phyloP scores from a whole-genome alignment of 2,113 vertebrate genomes.

The Arothron firmamentum region DNA sequence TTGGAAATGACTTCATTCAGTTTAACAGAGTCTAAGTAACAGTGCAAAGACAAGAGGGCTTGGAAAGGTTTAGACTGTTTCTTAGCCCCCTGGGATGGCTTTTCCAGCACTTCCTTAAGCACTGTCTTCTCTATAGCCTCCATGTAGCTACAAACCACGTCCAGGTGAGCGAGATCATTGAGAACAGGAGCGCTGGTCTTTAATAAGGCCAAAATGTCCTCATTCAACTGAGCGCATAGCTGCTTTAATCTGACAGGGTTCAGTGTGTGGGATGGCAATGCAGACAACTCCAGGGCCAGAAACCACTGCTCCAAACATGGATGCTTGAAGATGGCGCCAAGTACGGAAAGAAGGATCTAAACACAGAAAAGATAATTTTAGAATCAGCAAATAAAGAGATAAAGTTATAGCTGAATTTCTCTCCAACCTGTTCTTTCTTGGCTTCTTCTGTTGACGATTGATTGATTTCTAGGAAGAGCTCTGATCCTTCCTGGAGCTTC shows the following conservation, averaged over 20 bases:
- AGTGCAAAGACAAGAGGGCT: slow-evolving; percentile 78
- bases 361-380: slow-evolving; percentile 10
- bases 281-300: slow-evolving; percentile 80
- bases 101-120: slow-evolving; percentile 73
- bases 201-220: slow-evolving; percentile 75
- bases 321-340: slow-evolving; percentile 80
- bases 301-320: slow-evolving; percentile 87
- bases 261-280: slow-evolving; percentile 77
- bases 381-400: not conserved
- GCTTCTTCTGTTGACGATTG: slow-evolving; percentile 15
- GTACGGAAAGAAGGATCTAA: slow-evolving; percentile 75
- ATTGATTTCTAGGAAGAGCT: slow-evolving; percentile 78
- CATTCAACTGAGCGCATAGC: slow-evolving; percentile 75
- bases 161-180: slow-evolving; percentile 43
- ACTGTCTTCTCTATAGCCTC: slow-evolving; percentile 70
- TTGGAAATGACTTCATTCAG: slow-evolving; percentile 77
- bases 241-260: slow-evolving; percentile 78
- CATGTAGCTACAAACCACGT: slow-evolving; percentile 71
- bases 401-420: not conserved
- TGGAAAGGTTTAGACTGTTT: slow-evolving; percentile 70
- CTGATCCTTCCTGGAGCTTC: slow-evolving; percentile 44
- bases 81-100: not conserved
- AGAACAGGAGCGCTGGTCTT: slow-evolving; percentile 63
- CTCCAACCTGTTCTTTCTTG: slow-evolving; percentile 61
- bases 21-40: slow-evolving; percentile 70